These are phyloP conservation scores for Danaus chrysippus DNA, from an alignment of 2,888 invertebrate genomes.

Conservation along the genomic window DNA sequence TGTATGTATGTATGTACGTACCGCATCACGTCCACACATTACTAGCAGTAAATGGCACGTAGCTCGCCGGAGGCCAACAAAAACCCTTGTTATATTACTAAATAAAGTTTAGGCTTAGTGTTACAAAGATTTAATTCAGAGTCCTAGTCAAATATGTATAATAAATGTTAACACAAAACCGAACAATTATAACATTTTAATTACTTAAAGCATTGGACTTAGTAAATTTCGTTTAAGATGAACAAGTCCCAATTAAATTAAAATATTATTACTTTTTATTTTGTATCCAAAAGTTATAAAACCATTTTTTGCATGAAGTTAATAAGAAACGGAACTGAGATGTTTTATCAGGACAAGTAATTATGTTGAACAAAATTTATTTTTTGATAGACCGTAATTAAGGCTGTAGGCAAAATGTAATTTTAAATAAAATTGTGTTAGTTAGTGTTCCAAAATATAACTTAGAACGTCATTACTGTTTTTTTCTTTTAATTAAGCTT, in stretches of 20 bases:
- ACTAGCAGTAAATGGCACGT: slow-evolving; percentile 12
- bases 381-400: slow-evolving; percentile 22
- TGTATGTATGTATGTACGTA: slow-evolving; percentile 2
- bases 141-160: no score
- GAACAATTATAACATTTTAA: neutral
- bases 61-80: slow-evolving; percentile 7
- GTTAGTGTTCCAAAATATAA: neutral
- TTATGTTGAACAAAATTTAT: slow-evolving; percentile 24
- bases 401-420: slow-evolving; percentile 6
- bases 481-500: no score
- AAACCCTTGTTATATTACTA: slow-evolving; percentile 11
- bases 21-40: slow-evolving; percentile 14
- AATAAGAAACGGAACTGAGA: slow-evolving; percentile 20
- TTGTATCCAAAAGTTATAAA: no score
- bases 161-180: neutral
- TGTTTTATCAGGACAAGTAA: slow-evolving; percentile 26
- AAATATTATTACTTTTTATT: neutral
- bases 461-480: no score
- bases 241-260: neutral
- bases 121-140: neutral
- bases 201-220: neutral
- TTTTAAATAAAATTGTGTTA: neutral
- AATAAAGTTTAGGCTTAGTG: neutral
- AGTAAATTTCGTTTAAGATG: neutral
- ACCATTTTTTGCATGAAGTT: slow-evolving; percentile 10